phyloP scores from a whole-genome alignment of 2,113 vertebrate species.

The Trogon melanurus region DNA sequence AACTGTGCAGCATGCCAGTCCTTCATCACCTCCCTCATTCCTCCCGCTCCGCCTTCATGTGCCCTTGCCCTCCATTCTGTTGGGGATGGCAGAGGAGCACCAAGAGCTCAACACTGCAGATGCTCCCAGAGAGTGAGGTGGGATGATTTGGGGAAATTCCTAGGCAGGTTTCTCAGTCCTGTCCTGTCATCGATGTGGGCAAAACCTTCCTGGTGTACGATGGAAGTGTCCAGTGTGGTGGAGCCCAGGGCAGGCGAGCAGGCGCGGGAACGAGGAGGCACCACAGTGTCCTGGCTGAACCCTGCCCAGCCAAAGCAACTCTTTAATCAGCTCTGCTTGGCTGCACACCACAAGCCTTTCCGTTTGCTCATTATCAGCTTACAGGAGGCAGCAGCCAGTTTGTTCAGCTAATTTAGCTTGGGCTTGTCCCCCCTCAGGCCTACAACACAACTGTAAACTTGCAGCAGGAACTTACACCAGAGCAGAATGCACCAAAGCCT shows the following conservation, averaged over 20 bases:
- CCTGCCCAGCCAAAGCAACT: not conserved
- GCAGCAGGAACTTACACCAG: not conserved
- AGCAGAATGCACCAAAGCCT: not conserved
- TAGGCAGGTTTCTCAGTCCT: not conserved
- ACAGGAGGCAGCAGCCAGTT: not conserved
- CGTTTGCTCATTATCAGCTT: not conserved
- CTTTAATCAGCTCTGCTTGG: not conserved
- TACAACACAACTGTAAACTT: not conserved
- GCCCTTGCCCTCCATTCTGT: not conserved
- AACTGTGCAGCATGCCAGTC: not conserved
- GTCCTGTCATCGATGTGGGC: not conserved
- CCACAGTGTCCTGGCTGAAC: not conserved
- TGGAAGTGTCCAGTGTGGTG: accelerated
- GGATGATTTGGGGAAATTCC: not conserved
- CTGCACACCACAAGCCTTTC: not conserved
- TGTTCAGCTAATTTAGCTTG: not conserved
- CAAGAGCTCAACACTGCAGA: accelerated
- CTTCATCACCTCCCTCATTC: not conserved
- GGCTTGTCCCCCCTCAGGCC: not conserved
- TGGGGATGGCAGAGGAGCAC: not conserved
- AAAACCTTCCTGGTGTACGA: not conserved
- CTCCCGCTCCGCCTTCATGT: not conserved
- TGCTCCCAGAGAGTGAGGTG: not conserved
- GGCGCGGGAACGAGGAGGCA: not conserved
- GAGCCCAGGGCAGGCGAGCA: accelerated